Evolutionary conservation across 1,140 invertebrate genomes (phyloP), one percentile per base, ranked within the genome.

Genomic region (Drosophila tristis): DNA sequence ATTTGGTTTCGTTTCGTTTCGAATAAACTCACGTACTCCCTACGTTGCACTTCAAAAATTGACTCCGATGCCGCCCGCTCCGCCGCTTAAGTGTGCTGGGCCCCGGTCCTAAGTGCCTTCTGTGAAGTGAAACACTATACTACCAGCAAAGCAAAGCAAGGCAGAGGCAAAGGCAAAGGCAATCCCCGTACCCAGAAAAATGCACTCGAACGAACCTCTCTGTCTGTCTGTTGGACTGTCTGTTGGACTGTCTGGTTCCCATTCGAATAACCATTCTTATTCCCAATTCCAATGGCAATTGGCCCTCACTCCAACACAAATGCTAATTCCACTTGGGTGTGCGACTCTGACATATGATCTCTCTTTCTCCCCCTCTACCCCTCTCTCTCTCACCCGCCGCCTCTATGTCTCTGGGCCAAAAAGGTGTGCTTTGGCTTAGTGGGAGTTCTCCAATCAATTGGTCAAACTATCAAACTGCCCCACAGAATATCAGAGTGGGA

Each of bases 1-100:
- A 16, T n/a, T 44, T 31, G 5, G 5, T 26, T 48, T 29, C 4
- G 39, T 29, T 29, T 25, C 25, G 31, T 47, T 58, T 25, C 51
- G 66, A 86, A 89, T 89, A 82, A 72, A 79, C 71, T 89, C 82
- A 87, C 82, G 82, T 87, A 89, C 35, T 13, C 35, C 35, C 35
- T 4, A 39, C 35, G 35, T 39, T 39, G 35, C 35, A 39, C 78
- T 78, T 81, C 62, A 78, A 67, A 43, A 67, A 43, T 57, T 45
- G 67, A 78, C 73, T 56, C 57, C 53, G 47, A 66, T 31, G 29
- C 29, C 29, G 29, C 29, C 8, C 29, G 29, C 7, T 42, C 60
- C 49, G 16, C 23, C 50, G 72, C 72, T 73, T 59, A 20, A 35
- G 42, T 47, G 13, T 29, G n/a, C 31, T 31, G 49, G 39, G 59